Evolutionary conservation across 2,888 invertebrate genomes (phyloP), one percentile per base, ranked within the genome.

Genomic region (Calameuta idolon): DNA sequence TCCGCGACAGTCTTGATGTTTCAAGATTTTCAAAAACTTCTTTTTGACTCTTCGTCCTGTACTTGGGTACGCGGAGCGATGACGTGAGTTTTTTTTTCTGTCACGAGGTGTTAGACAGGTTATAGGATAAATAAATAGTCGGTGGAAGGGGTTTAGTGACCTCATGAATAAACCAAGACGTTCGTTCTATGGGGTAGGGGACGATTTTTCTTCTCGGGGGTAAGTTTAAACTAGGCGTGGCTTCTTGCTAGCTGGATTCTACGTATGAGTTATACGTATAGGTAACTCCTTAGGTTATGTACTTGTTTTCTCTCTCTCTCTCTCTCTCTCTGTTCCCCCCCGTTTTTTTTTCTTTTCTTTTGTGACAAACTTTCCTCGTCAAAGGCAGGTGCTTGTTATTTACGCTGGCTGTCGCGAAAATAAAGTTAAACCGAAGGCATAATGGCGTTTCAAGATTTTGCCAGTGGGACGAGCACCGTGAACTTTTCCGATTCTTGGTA

Each of bases 141-240:
- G 23, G 55, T 23, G 55, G 55, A 55, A 55, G 55, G 85, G 84
- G 83, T 85, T 86, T 84, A 87, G 83, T 82, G 80, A 79, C 73
- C 83, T 86, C 84, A 86, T 87, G 86, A 87, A 87, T 86, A 87
- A 87, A 83, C 80, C 79, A 74, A 37, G 74, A 74, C 74, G 77
- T 75, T 77, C 82, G 78, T 82, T 80, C 81, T 80, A 76, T 23
- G 69, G 79, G 79, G 81, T 69, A 74, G 79, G 79, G 79, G 81
- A 76, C 81, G 83, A 85, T 86, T 87, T 87, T 86, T 86, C 85
- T 82, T 80, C 76, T 80, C 79, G 79, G 77, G 23, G 23, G 55
- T 55, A 55, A 55, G 55, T 55, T 55, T 55, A 55, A 55, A 55
- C 55, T 55, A 55, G 55, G 55, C 55, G 55, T 55, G 55, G 23